These are phyloP conservation scores for Choloepus hoffmanni DNA, from an alignment of 2,113 vertebrate species.

Conservation along the genomic window DNA sequence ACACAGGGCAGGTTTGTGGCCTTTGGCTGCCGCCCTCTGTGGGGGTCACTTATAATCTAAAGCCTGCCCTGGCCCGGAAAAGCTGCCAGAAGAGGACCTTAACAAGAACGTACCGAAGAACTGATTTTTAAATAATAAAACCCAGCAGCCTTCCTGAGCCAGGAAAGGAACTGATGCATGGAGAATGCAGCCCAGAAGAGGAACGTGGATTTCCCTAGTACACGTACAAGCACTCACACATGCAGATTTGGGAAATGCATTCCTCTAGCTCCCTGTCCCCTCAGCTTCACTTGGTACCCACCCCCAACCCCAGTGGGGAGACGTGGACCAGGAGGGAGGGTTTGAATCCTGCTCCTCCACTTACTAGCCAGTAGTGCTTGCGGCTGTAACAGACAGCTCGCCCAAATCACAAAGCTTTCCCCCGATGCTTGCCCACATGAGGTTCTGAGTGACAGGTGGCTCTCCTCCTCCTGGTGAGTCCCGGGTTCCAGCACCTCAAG, in stretches of 20 bases:
- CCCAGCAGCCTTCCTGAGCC: neutral
- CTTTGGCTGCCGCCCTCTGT: neutral
- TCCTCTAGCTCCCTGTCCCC: neutral
- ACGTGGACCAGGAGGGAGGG: neutral
- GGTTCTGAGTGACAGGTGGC: neutral
- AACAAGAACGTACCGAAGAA: neutral
- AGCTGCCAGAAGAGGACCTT: neutral
- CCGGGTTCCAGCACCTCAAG: too few relatives aligned
- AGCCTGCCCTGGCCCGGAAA: neutral
- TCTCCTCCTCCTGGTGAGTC: fast-evolving
- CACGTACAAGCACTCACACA: neutral
- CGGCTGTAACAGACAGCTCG: neutral
- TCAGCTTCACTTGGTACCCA: neutral
- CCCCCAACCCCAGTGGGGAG: neutral
- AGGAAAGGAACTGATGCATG: neutral
- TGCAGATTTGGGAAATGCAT: neutral
- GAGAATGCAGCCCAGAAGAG: neutral
- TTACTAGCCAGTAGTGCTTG: neutral
- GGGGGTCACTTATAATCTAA: neutral
- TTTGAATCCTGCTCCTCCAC: neutral
- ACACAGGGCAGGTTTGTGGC: neutral
- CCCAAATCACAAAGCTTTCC: neutral
- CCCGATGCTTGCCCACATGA: fast-evolving
- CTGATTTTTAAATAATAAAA: neutral
- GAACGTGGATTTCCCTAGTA: neutral